phyloP scores from a whole-genome alignment of 2,797 vertebrate genomes.

The Sebastolobus altivelis region DNA sequence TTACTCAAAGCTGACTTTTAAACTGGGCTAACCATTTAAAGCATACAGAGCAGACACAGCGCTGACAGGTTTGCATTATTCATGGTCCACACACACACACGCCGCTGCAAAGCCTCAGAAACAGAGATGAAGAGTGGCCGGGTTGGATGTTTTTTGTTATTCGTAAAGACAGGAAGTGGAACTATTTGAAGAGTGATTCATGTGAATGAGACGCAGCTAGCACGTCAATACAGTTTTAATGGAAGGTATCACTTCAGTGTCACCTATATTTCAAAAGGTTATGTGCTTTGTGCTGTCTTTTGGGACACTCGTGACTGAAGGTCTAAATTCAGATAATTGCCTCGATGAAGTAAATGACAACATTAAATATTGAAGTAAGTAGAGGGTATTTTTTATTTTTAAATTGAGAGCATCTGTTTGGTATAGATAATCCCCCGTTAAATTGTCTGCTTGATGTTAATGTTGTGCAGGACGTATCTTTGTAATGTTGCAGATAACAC shows the following conservation, averaged over 20 bases:
- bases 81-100: slow-evolving; percentile 39
- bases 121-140: slow-evolving; percentile 38
- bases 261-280: background rate
- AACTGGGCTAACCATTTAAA: slow-evolving; percentile 73
- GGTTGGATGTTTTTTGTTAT: slow-evolving; percentile 38
- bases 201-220: slow-evolving; percentile 9
- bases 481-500: background rate
- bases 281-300: slow-evolving; percentile 4
- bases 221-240: background rate
- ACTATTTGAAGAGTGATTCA: slow-evolving; percentile 39
- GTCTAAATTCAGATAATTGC: background rate
- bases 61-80: slow-evolving; percentile 80
- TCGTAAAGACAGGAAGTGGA: slow-evolving; percentile 34
- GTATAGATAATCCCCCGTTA: background rate
- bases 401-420: background rate
- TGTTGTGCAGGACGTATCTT: background rate
- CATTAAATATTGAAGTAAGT: background rate
- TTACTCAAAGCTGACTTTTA: slow-evolving; percentile 76
- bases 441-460: background rate
- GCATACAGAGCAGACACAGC: slow-evolving; percentile 65
- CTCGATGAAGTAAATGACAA: slow-evolving; percentile 9
- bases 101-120: slow-evolving; percentile 41
- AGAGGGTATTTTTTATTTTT: background rate
- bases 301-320: background rate
- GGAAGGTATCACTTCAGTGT: background rate